Evolutionary conservation across 2,113 vertebrate species (phyloP), one percentile per base, ranked within the genome.

Genomic region (Lipotes vexillifer): DNA sequence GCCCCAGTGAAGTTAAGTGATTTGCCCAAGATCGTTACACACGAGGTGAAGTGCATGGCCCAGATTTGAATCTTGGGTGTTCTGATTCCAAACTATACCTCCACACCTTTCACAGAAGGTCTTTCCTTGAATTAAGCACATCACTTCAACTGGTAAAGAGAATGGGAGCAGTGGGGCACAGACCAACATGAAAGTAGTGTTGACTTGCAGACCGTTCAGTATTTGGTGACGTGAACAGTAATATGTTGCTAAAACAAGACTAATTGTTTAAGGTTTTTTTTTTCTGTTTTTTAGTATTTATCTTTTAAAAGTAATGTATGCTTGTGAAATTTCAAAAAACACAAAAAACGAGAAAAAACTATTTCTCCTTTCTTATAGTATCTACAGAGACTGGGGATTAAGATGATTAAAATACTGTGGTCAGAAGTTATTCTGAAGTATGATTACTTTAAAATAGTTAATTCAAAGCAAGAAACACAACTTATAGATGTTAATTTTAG

Each of bases 281-380:
- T 74, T 27, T 27, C 68, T 84, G 2, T 59, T 71, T 9, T 61
- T 94, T 78, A 94, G 13, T 88, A 66, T 61, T 96, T 90, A 41
- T 96, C 17, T 96, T 93, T 66, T 69, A 93, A 87, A 75, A 63
- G 5, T 69, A 93, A 88, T 88, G 2, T 36, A 74, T 63, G 23
- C 38, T 81, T 95, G 33, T 93, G 74, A 92, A 93, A 85, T 84
- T 94, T 88, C 7, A 87, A 65, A 75, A 87, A 88, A 25, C 21
- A 3, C 0, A 90, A 71, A 25, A 94, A 92, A 88, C 65, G 6
- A 9, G 33, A 80, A 71, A 81, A 71, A 31, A 33, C 6, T 27
- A 2, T 72, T 96, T 86, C n/a, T 93, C 8, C 75, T 84, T 83
- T 88, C 52, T 65, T 31, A 9, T 81, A 74, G 13, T 61, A 49